Evolutionary conservation across 2,113 vertebrate species (phyloP), one percentile per base, ranked within the genome.

Genomic region (Ictidomys tridecemlineatus): DNA sequence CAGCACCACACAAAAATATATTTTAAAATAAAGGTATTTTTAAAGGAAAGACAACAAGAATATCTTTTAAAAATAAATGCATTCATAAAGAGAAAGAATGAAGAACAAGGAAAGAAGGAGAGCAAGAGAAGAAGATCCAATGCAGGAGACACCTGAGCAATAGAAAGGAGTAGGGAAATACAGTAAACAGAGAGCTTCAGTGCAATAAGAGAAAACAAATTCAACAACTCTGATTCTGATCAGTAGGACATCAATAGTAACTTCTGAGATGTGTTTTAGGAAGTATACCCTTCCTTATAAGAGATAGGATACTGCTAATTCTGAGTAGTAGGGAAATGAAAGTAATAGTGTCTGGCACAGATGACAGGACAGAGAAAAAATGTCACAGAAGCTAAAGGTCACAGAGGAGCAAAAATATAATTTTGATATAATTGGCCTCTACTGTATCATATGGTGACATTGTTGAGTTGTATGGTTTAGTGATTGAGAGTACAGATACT

Each of bases 1-100:
- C 18, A 58, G 56, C 20, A 24, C 56, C 56, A 8, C 20, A 22
- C 18, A 58, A 58, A 56, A 58, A 24, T 22, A 22, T 24, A 22
- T 58, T 22, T 51, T 20, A 58, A 58, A 58, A 58, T 24, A 58
- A 58, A 56, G 56, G 56, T 22, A 58, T 58, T 58, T 22, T 58
- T 20, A 58, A 58, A 56, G 14, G 53, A 53, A 58, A 58, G 18
- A 58, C 56, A 58, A 58, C 20, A 58, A 58, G 56, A 22, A 58
- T 22, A 58, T 58, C 56, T 58, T 58, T 58, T 58, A 22, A 58
- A 58, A 58, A 89, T 73, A 56, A 94, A 94, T 51, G 17, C 17
- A 94, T 93, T 89, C 78, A 69, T 76, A 70, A 92, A 78, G 16
- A 51, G 42, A 91, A 90, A 89, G 48, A 73, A 79, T 37, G 10